These are phyloP conservation scores for Brienomyrus brachyistius DNA, from an alignment of 2,113 vertebrate genomes.

Conservation along the genomic window DNA sequence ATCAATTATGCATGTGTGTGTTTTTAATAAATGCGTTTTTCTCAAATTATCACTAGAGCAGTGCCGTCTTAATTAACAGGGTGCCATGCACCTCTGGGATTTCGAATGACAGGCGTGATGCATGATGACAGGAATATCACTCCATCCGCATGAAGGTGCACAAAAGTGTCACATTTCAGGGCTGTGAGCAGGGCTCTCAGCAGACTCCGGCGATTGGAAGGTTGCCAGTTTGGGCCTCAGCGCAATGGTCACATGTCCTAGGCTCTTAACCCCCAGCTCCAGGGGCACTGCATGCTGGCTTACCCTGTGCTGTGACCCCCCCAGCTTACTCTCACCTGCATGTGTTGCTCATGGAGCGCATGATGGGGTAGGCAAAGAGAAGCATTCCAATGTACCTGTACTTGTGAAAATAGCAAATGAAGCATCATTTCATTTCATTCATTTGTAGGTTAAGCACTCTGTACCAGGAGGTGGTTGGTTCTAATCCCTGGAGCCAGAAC, in stretches of 20 bases:
- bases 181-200: not conserved
- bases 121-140: not conserved
- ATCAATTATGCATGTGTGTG: not conserved
- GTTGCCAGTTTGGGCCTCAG: not conserved
- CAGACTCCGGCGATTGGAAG: not conserved
- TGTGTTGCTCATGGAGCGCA: not conserved
- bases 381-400: too few relatives aligned
- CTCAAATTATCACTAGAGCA: not conserved
- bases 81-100: not conserved
- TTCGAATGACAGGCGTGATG: not conserved
- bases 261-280: too few relatives aligned
- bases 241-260: not conserved
- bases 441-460: not conserved
- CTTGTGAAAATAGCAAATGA: too few relatives aligned
- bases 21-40: not conserved
- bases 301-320: not conserved
- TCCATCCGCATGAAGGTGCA: not conserved
- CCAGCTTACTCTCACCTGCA: not conserved
- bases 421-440: too few relatives aligned
- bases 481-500: not conserved
- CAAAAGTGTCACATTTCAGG: not conserved
- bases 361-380: not conserved
- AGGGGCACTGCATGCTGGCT: not conserved
- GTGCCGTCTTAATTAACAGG: not conserved
- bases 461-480: not conserved